Percentiles rank a stretch among this genome's conserved stretches.
phyloP scores from a whole-genome alignment of 2,797 vertebrate species.

The Microctenopoma steveboyesi region DNA sequence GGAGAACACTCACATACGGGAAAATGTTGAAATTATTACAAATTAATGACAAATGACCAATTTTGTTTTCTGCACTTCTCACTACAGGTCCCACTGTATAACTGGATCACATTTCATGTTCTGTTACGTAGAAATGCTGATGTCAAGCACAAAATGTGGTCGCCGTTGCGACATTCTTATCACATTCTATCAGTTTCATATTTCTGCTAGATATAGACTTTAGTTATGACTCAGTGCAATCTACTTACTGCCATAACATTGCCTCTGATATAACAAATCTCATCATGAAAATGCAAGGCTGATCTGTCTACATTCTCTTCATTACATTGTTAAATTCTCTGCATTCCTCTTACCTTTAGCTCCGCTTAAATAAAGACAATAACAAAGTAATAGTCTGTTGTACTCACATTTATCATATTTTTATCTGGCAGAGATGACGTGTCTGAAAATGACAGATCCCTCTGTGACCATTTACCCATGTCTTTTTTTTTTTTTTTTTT shows the following conservation, averaged over 20 bases:
- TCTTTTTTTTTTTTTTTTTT: too few species aligned
- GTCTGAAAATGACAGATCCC: too few species aligned
- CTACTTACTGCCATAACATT: background rate
- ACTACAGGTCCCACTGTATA: constrained; percentile 70
- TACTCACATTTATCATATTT: background rate
- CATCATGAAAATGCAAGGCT: background rate
- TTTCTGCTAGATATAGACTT: constrained; percentile 13
- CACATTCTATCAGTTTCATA: background rate
- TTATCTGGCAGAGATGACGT: background rate
- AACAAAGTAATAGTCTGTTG: constrained; percentile 24
- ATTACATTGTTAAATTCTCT: constrained; percentile 20
- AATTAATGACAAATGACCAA: constrained; percentile 17
- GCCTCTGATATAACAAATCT: constrained; percentile 2
- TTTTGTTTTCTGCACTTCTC: constrained; percentile 19
- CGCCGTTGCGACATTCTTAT: background rate
- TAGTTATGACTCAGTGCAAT: constrained; percentile 3
- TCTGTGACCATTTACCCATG: background rate
- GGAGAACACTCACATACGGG: constrained; percentile 35
- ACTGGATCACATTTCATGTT: constrained; percentile 37
- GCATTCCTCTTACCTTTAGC: constrained; percentile 37
- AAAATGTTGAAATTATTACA: background rate
- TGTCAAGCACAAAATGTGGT: constrained; percentile 5
- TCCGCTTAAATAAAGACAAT: constrained; percentile 59
- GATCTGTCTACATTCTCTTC: constrained; percentile 9
- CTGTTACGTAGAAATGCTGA: constrained; percentile 20